phyloP scores from a whole-genome alignment of 2,113 vertebrate species.

The Conger conger region DNA sequence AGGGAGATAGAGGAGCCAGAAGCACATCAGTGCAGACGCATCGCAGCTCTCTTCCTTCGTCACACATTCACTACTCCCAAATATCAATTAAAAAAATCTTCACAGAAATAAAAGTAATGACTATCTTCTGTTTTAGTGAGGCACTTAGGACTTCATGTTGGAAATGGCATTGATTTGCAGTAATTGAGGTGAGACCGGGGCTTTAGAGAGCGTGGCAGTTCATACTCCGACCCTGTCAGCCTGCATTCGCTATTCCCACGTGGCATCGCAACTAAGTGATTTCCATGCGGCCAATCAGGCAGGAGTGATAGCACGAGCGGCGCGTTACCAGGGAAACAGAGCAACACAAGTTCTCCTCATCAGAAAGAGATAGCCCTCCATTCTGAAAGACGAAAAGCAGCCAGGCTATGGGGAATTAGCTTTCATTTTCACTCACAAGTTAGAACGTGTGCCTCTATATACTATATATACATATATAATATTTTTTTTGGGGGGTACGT shows the following conservation, averaged over 20 bases:
- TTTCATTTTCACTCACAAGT: not conserved
- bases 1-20: not conserved
- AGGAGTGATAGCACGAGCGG: conserved; percentile 37
- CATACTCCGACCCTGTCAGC: conserved; percentile 47
- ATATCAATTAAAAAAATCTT: not conserved
- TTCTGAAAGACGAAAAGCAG: not conserved
- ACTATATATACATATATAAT: too few species aligned
- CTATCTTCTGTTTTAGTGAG: not conserved
- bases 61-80: not conserved
- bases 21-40: not conserved
- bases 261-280: conserved; percentile 44
- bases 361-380: conserved; percentile 6
- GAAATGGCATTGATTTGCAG: conserved; percentile 36
- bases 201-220: conserved; percentile 38
- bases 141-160: not conserved
- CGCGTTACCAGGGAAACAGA: conserved; percentile 43
- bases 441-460: not conserved
- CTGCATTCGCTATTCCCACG: conserved; percentile 55
- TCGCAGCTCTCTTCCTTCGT: not conserved
- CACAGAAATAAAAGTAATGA: not conserved
- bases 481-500: too few species aligned
- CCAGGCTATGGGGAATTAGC: not conserved
- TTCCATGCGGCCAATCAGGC: conserved; percentile 41
- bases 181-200: conserved; percentile 60
- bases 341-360: conserved; percentile 29